Conservation (phyloP, 2,113 vertebrate genomes). For the Neoarius graeffei region DNA sequence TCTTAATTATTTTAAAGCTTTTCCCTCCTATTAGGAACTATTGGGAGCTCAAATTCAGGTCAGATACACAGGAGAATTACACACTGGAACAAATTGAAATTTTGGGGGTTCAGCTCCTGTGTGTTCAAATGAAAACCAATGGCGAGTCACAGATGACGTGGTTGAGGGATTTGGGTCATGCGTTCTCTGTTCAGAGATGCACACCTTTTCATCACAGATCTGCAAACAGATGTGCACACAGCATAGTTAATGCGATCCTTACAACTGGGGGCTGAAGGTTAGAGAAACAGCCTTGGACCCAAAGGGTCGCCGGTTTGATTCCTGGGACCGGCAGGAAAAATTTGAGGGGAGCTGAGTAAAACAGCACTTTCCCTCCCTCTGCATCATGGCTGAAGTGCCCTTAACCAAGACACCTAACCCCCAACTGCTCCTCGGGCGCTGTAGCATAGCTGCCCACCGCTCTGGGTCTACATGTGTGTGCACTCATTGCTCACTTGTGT, state of each 20-base stretch:
- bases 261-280: too few relatives aligned
- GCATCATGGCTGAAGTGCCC: too few relatives aligned
- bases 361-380: too few relatives aligned
- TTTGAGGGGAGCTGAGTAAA: too few relatives aligned
- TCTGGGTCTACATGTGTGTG: too few relatives aligned
- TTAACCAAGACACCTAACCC: too few relatives aligned
- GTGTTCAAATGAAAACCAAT: not conserved
- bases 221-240: not conserved
- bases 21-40: not conserved
- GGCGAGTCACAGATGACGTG: not conserved
- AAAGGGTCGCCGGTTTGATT: too few relatives aligned
- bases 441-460: too few relatives aligned
- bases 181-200: not conserved
- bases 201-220: not conserved
- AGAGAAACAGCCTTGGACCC: too few relatives aligned
- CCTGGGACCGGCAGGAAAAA: too few relatives aligned
- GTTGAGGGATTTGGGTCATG: not conserved
- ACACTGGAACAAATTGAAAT: not conserved
- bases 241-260: not conserved
- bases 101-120: not conserved
- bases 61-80: not conserved
- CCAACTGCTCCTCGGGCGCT: too few relatives aligned
- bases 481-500: too few relatives aligned
- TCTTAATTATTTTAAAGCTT: constrained; percentile 11
- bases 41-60: not conserved